Evolutionary conservation across 2,113 vertebrate genomes (phyloP).

Genomic region (Gambusia holbrooki): DNA sequence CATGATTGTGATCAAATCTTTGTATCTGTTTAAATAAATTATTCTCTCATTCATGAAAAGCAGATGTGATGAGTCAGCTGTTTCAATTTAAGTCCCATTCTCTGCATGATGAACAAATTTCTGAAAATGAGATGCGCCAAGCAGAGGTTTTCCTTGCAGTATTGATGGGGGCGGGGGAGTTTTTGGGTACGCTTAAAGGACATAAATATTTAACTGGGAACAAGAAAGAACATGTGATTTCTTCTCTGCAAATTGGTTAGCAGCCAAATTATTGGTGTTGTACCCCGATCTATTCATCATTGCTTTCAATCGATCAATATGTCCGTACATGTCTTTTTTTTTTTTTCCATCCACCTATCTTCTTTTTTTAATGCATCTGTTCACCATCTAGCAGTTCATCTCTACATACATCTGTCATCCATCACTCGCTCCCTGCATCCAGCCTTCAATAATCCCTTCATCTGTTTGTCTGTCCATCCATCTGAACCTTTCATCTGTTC

Average conservation of each 20-base stretch:
- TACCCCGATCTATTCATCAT: too few relatives aligned
- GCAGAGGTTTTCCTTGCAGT: background rate
- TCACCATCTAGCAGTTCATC: background rate
- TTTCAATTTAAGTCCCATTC: background rate
- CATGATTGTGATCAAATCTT: conserved; percentile 68
- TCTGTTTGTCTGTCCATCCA: background rate
- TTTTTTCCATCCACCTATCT: too few relatives aligned
- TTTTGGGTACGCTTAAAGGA: background rate
- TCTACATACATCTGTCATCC: background rate
- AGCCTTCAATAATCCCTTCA: too few relatives aligned
- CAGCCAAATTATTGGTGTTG: background rate
- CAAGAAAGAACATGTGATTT: background rate
- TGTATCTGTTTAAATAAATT: conserved; percentile 79
- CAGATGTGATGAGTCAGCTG: conserved; percentile 11
- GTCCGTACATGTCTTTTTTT: too few relatives aligned
- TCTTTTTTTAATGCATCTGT: background rate
- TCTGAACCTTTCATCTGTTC: background rate
- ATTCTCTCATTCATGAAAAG: conserved; percentile 54
- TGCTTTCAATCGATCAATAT: too few relatives aligned
- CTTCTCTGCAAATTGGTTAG: too few relatives aligned
- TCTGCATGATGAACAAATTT: background rate
- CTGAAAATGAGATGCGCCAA: background rate
- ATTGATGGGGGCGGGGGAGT: too few relatives aligned
- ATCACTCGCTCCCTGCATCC: background rate
- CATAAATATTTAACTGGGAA: background rate